Conservation (phyloP, 2,888 invertebrate species). For the Dinocampus coccinellae region DNA sequence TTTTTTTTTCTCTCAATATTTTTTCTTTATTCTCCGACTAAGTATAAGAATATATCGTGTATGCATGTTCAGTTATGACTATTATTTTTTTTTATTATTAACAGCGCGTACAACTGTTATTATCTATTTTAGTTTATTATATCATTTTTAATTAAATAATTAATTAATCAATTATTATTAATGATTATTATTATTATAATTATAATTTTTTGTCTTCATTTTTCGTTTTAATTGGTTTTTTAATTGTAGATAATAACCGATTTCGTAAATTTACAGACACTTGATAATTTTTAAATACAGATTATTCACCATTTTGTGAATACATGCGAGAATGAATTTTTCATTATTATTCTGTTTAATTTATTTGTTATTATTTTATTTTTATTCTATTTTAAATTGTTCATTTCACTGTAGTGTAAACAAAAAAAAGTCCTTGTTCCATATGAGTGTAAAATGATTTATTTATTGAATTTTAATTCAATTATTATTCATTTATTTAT, state of each 20-base stretch:
- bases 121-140: conserved; percentile 48
- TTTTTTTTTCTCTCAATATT: too few species aligned
- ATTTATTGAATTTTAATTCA: conserved; percentile 11
- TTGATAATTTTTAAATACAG: conserved; percentile 63
- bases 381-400: neutral
- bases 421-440: conserved; percentile 9
- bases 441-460: conserved; percentile 23
- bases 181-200: too few species aligned
- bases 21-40: conserved; percentile 42
- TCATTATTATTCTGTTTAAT: too few species aligned
- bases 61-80: conserved; percentile 58
- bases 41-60: conserved; percentile 66
- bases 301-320: conserved; percentile 44
- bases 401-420: conserved; percentile 5
- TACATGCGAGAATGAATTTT: conserved; percentile 28
- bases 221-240: conserved; percentile 51
- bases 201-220: conserved; percentile 27
- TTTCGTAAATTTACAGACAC: conserved; percentile 61
- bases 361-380: too few species aligned
- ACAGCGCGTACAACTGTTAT: conserved; percentile 57
- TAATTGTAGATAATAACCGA: conserved; percentile 64
- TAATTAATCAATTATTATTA: conserved; percentile 31
- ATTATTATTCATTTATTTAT: too few species aligned
- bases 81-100: conserved; percentile 39
- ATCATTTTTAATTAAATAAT: conserved; percentile 28